phyloP scores from a whole-genome alignment of 2,113 vertebrate genomes.

The Crotophaga sulcirostris region DNA sequence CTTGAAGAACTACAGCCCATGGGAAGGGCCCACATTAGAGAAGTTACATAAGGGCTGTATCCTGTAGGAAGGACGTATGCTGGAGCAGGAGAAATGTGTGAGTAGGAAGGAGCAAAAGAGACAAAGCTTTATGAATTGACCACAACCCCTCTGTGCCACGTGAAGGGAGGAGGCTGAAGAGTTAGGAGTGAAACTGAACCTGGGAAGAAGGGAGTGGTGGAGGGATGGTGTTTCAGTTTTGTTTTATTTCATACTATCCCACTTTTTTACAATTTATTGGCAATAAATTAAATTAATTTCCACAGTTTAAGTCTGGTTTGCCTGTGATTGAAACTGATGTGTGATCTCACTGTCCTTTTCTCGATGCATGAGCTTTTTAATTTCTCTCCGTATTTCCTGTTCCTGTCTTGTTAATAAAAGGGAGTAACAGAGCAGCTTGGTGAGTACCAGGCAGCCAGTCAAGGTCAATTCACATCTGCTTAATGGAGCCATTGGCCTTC shows the following conservation, averaged over 20 bases:
- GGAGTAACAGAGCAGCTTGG: background rate
- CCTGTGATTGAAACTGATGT: fast-evolving
- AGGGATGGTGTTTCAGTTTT: background rate
- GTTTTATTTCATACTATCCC: background rate
- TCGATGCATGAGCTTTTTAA: background rate
- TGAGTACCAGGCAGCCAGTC: background rate
- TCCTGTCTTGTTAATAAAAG: background rate
- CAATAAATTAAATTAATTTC: no score
- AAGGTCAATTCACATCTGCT: background rate
- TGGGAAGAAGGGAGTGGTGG: background rate
- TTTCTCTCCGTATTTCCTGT: background rate
- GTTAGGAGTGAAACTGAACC: background rate
- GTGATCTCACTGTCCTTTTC: background rate
- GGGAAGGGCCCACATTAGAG: no score
- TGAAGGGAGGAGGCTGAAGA: background rate
- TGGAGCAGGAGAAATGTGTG: background rate
- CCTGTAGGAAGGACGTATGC: background rate
- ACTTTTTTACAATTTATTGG: background rate
- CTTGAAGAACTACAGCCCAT: no score
- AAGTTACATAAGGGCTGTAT: no score
- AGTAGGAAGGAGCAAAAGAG: background rate
- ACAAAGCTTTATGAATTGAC: background rate
- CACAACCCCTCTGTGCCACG: fast-evolving
- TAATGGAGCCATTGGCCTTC: background rate
- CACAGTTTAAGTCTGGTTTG: no score